phyloP scores from a whole-genome alignment of 2,797 vertebrate genomes.

The Mycteria americana region DNA sequence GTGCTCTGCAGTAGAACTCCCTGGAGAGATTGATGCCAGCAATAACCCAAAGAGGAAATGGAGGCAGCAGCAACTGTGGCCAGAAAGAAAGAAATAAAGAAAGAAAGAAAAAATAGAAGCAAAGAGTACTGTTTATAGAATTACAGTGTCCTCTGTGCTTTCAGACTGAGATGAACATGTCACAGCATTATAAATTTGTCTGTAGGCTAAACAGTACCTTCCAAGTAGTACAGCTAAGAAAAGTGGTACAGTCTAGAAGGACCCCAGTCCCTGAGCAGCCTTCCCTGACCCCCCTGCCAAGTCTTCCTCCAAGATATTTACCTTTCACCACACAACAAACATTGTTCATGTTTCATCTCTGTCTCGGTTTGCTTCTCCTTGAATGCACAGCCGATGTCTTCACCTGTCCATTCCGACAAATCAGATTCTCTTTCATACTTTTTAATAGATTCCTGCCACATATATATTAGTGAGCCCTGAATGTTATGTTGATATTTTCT shows the following conservation, averaged over 20 bases:
- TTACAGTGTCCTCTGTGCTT: constrained; percentile 3
- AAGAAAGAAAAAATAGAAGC: not conserved
- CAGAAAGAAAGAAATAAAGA: constrained; percentile 1
- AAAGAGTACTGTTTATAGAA: constrained; percentile 2
- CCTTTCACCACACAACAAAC: not conserved
- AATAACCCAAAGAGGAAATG: constrained; percentile 55
- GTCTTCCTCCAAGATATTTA: not conserved
- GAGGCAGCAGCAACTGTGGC: not conserved
- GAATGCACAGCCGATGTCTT: not conserved
- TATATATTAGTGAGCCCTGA: not conserved
- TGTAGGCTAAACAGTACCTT: not conserved
- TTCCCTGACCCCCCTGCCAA: not conserved
- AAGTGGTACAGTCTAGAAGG: not conserved
- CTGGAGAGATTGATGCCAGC: constrained; percentile 33
- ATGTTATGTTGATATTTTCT: not conserved
- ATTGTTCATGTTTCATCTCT: not conserved
- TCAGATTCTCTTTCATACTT: not conserved
- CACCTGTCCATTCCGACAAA: not conserved
- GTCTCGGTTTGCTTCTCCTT: not conserved
- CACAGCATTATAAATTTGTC: not conserved
- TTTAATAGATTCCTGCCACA: not conserved
- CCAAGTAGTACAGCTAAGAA: not conserved
- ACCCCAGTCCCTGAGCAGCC: not conserved
- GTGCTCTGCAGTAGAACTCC: not conserved
- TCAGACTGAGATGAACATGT: not conserved